phyloP scores from a whole-genome alignment of 2,113 vertebrate genomes.

The Scomber scombrus region DNA sequence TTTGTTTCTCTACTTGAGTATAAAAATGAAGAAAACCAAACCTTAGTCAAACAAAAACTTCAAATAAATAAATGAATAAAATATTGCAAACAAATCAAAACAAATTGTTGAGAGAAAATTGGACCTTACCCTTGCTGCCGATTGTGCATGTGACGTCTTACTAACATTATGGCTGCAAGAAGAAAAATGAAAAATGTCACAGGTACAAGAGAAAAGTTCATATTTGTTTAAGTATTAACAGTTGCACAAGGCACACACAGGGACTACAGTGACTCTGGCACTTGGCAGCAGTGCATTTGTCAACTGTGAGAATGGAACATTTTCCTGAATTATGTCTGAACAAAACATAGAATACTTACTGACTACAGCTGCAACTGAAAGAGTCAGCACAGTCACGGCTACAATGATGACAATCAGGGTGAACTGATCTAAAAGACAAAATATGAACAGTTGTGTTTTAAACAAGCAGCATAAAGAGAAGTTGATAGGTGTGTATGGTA shows the following conservation, averaged over 20 bases:
- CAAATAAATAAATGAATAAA: background rate
- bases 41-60: background rate
- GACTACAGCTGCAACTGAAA: conserved; percentile 64
- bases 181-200: conserved; percentile 29
- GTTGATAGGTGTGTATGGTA: background rate
- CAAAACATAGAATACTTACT: conserved; percentile 67
- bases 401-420: conserved; percentile 71
- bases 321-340: background rate
- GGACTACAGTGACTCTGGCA: conserved; percentile 14
- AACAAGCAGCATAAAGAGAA: background rate
- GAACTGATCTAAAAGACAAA: conserved; percentile 60
- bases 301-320: conserved; percentile 32
- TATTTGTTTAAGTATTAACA: conserved; percentile 58
- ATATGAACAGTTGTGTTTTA: background rate
- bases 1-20: background rate
- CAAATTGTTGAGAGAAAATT: conserved; percentile 11
- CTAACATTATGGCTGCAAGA: conserved; percentile 70
- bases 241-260: conserved; percentile 35
- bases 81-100: background rate
- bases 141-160: conserved; percentile 65
- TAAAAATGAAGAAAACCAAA: background rate
- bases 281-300: conserved; percentile 31
- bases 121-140: conserved; percentile 77
- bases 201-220: conserved; percentile 39
- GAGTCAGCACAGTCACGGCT: conserved; percentile 60